Evolutionary conservation across 2,888 invertebrate genomes (phyloP), one percentile per base, ranked within the genome.

Genomic region (Hirtodrosophila confusa): DNA sequence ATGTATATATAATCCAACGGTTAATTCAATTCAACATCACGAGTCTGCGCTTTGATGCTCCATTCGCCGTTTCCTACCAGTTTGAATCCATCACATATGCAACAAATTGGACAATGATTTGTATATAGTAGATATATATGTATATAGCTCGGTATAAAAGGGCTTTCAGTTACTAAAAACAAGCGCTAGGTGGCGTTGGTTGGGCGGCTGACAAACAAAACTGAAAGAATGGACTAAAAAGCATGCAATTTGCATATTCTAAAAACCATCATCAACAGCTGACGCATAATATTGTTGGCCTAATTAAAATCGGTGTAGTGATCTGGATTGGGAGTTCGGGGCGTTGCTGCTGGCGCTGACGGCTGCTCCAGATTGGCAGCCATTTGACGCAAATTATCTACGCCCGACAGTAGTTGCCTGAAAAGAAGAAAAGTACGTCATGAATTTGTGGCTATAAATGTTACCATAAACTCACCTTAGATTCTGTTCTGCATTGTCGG

Each of bases 391-490:
- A 95, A 91, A 90, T 94, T 95, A 79, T 94, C 94, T 51, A 95
- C 94, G 44, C 95, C 95, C 64, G 92, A 92, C 80, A 95, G 91
- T 69, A 95, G 89, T 92, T 95, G 94, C 86, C 95, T 95, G 80
- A n/a, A 53, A 1, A 23, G 0, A 31, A 31, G 31, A 31, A 3
- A 31, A 1, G 31, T 4, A 8, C 0, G 0, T 31, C 31, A 7
- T 31, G 31, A 31, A 9, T 9, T 31, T 31, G 8, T 31, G 3
- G 7, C 31, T 17, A 31, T 31, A 7, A 12, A 37, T 11, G 0
- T 27, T 17, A 2, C 2, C 17, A 29, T 0, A 29, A 31, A 48
- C 54, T 67, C 78, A 94, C 94, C 94, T 94, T 44, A 95, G 91
- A 56, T 94, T 94, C 75, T 92, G 92, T 91, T 95, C 95, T 4